These are phyloP conservation scores for Microplitis manilae DNA, from an alignment of 2,888 invertebrate genomes.

Conservation along the genomic window DNA sequence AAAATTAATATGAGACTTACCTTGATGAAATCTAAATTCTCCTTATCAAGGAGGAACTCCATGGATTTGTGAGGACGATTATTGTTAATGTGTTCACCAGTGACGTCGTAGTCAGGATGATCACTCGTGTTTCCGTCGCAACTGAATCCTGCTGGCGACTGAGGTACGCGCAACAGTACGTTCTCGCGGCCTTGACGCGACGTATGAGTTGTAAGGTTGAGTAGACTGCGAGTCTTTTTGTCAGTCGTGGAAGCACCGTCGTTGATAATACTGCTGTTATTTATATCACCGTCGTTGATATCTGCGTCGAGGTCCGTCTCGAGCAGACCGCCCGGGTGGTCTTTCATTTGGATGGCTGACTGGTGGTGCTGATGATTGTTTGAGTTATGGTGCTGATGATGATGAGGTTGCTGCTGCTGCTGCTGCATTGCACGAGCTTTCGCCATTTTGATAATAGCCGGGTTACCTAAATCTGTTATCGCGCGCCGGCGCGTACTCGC, in stretches of 20 bases:
- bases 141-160: conserved; percentile 67
- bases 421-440: conserved; percentile 68
- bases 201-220: conserved; percentile 74
- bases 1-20: conserved; percentile 74
- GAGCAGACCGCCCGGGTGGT: conserved; percentile 83
- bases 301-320: conserved; percentile 91
- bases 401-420: conserved; percentile 42
- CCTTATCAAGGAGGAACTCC: conserved; percentile 96
- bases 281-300: conserved; percentile 66
- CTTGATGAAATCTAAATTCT: conserved; percentile 89
- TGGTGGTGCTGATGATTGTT: conserved; percentile 23
- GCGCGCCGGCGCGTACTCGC: conserved; percentile 71
- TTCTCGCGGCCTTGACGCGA: conserved; percentile 72
- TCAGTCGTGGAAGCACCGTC: conserved; percentile 56
- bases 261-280: conserved; percentile 47
- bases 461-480: conserved; percentile 70
- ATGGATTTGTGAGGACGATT: conserved; percentile 87
- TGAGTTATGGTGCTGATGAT: conserved; percentile 29
- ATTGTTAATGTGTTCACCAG: conserved; percentile 59
- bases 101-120: conserved; percentile 61
- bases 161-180: conserved; percentile 67
- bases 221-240: conserved; percentile 79
- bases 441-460: conserved; percentile 71
- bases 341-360: conserved; percentile 69
- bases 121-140: conserved; percentile 63